Conservation (phyloP, 2,888 invertebrate species). For the Tetragonisca angustula region DNA sequence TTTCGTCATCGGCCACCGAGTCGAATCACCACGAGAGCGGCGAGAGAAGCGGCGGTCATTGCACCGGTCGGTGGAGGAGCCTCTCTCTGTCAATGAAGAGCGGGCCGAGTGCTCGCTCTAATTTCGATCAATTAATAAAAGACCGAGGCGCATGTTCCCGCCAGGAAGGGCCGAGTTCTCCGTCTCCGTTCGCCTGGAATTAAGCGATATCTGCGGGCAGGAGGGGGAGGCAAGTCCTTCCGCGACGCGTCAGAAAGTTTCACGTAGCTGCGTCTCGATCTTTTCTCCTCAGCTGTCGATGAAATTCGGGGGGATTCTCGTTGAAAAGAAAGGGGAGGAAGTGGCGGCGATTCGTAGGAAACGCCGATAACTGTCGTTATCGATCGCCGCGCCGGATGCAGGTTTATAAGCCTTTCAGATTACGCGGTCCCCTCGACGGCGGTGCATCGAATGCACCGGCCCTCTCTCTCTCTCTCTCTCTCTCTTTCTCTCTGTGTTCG, state of each 20-base stretch:
- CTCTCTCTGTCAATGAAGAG: slow-evolving; percentile 76
- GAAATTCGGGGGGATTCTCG: too few species aligned
- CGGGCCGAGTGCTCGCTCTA: slow-evolving; percentile 76
- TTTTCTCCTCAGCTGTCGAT: too few species aligned
- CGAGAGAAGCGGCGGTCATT: slow-evolving; percentile 74
- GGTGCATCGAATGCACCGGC: slow-evolving; percentile 67
- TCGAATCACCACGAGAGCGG: slow-evolving; percentile 74
- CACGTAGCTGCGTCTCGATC: neutral
- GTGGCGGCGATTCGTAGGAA: slow-evolving; percentile 69
- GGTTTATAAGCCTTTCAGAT: slow-evolving; percentile 79
- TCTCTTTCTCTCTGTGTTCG: neutral
- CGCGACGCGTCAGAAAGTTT: neutral
- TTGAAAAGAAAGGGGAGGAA: slow-evolving; percentile 52
- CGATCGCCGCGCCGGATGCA: slow-evolving; percentile 78
- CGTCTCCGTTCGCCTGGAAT: slow-evolving; percentile 57
- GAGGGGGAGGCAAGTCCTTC: neutral
- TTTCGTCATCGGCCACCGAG: slow-evolving; percentile 78
- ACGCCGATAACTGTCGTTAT: slow-evolving; percentile 77
- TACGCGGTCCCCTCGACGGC: slow-evolving; percentile 72
- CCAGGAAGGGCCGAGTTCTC: slow-evolving; percentile 58
- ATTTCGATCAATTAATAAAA: slow-evolving; percentile 83
- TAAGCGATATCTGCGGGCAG: slow-evolving; percentile 40
- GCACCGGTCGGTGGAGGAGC: slow-evolving; percentile 74
- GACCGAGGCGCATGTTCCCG: slow-evolving; percentile 59
- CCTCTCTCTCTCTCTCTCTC: neutral